These are phyloP conservation scores for Hafferia zeledoni DNA, from an alignment of 2,797 vertebrate species.

Conservation along the genomic window DNA sequence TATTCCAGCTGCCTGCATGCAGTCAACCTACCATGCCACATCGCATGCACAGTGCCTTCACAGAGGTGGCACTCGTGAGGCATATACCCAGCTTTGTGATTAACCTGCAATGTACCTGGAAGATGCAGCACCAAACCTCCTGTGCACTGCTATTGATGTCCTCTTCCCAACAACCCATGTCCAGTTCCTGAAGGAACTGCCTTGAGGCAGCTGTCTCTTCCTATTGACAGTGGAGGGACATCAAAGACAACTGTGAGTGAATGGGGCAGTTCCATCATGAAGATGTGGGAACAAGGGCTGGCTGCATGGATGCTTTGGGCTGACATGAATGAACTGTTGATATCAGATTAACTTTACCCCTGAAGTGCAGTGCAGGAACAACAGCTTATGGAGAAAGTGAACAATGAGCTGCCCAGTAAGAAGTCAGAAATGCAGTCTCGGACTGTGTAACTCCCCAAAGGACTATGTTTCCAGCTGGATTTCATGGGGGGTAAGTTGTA, in stretches of 20 bases:
- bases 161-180: not conserved
- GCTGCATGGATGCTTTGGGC: not conserved
- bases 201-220: not conserved
- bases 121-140: rapidly evolving
- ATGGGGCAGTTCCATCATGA: not conserved
- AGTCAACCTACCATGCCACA: rapidly evolving
- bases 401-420: not conserved
- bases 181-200: not conserved
- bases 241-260: not conserved
- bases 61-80: not conserved
- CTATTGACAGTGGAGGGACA: not conserved
- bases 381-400: not conserved
- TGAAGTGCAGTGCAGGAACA: not conserved
- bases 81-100: not conserved
- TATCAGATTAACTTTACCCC: not conserved
- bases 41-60: not conserved
- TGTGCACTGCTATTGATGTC: rapidly evolving
- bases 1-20: not conserved
- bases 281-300: not conserved
- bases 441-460: not conserved
- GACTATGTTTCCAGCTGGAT: not conserved
- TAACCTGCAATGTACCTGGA: not conserved
- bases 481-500: not conserved
- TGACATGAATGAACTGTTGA: not conserved
- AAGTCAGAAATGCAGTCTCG: not conserved